Evolutionary conservation across 2,888 invertebrate genomes (phyloP).

Genomic region (Azorinus chamasolen): DNA sequence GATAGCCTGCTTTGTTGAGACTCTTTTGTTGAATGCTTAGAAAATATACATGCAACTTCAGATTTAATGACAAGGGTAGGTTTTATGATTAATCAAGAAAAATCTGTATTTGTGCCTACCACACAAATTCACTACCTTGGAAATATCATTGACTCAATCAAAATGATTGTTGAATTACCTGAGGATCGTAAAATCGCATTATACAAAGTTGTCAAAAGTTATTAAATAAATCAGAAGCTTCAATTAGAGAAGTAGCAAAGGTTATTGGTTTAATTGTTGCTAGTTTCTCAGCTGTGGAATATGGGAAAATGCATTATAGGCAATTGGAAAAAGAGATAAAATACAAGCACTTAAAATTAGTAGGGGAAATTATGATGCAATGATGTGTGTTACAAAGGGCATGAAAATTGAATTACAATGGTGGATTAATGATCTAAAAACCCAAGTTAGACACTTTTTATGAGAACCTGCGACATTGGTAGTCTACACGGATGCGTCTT

Average conservation of each 20-base stretch:
- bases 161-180: slow-evolving; percentile 27
- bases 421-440: slow-evolving; percentile 22
- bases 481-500: slow-evolving; percentile 22
- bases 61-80: slow-evolving; percentile 19
- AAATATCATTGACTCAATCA: slow-evolving; percentile 42
- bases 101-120: slow-evolving; percentile 32
- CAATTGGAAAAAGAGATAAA: slow-evolving; percentile 29
- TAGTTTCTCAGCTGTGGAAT: slow-evolving; percentile 38
- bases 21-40: slow-evolving; percentile 18
- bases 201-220: slow-evolving; percentile 12
- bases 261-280: slow-evolving; percentile 35
- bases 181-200: slow-evolving; percentile 9
- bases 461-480: neutral
- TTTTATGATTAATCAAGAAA: slow-evolving; percentile 40
- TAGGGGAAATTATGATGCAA: slow-evolving; percentile 26
- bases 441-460: neutral
- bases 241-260: slow-evolving; percentile 28
- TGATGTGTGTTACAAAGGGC: neutral
- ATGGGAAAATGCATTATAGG: slow-evolving; percentile 32
- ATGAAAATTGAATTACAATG: slow-evolving; percentile 28
- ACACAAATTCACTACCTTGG: slow-evolving; percentile 26
- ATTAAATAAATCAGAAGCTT: neutral
- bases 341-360: slow-evolving; percentile 5
- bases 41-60: slow-evolving; percentile 25
- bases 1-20: slow-evolving; percentile 15